phyloP scores from a whole-genome alignment of 92 coral and sea anemone species.

The Metridium senile region DNA sequence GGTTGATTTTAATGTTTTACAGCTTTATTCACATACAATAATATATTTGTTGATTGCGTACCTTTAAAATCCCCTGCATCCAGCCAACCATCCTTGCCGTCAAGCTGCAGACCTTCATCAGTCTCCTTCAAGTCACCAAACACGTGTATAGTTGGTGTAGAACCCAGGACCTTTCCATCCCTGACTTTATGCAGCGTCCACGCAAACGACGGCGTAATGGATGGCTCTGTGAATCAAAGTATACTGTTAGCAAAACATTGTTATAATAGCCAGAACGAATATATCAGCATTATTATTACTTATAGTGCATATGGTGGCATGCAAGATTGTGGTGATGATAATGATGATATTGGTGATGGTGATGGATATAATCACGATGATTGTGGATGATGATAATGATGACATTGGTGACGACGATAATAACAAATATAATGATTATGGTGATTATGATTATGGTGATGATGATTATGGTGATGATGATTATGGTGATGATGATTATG shows the following conservation, averaged over 20 bases:
- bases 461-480: background rate
- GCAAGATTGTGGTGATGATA: background rate
- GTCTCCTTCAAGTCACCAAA: constrained; percentile 77
- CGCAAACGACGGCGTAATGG: constrained; percentile 75
- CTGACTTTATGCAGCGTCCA: constrained; percentile 86
- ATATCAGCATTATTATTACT: background rate
- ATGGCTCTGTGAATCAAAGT: constrained; percentile 92
- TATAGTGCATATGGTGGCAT: background rate
- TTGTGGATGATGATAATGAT: background rate
- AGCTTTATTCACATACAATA: background rate
- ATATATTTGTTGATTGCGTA: too few species aligned
- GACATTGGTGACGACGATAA: background rate
- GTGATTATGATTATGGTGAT: background rate
- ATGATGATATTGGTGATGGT: background rate
- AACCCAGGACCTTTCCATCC: constrained; percentile 72
- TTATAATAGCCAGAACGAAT: too few species aligned
- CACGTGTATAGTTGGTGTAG: constrained; percentile 71
- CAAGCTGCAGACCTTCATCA: constrained; percentile 79
- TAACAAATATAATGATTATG: background rate
- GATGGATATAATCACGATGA: background rate
- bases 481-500: background rate
- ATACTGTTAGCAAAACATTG: too few species aligned
- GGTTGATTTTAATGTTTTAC: background rate
- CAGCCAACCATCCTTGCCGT: constrained; percentile 90
- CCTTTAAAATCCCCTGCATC: constrained; percentile 96